Evolutionary conservation across 2,113 vertebrate genomes (phyloP).

Genomic region (Seriola aureovittata): DNA sequence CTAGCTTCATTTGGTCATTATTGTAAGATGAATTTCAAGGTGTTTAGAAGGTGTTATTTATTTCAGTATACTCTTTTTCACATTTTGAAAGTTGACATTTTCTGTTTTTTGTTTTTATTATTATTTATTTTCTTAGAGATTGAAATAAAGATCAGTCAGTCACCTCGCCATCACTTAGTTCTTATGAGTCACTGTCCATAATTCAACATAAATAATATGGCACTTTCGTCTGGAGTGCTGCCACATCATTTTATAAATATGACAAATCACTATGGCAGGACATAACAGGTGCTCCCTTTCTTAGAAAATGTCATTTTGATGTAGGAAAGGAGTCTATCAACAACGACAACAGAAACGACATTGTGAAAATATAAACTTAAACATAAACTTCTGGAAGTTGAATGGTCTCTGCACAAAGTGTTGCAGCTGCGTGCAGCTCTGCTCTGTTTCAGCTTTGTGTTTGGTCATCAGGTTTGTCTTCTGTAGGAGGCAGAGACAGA

Average conservation of each 20-base stretch:
- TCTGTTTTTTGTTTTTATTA: too few species aligned
- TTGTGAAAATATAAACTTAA: neutral
- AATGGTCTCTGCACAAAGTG: neutral
- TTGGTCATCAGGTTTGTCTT: conserved; percentile 29
- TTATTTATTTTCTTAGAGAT: too few species aligned
- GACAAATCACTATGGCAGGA: too few species aligned
- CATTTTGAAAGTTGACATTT: too few species aligned
- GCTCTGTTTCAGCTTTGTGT: conserved; percentile 27
- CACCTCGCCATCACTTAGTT: neutral
- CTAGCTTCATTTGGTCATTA: neutral
- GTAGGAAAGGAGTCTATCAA: too few species aligned
- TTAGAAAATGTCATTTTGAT: too few species aligned
- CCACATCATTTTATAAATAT: too few species aligned
- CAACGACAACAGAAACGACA: neutral
- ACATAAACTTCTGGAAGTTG: neutral
- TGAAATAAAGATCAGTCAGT: too few species aligned
- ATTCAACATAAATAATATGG: neutral
- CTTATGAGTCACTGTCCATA: neutral
- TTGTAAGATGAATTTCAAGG: neutral
- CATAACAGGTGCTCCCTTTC: too few species aligned
- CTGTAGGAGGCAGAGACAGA: conserved; percentile 36
- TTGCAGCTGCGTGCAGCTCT: neutral
- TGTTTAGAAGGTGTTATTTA: too few species aligned
- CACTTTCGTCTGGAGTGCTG: too few species aligned
- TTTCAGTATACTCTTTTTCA: too few species aligned